A percentile compares a stretch with the other conserved stretches of the same genome.
phyloP scores from a whole-genome alignment of 92 coral and sea anemone genomes.

The Anthopleura xanthogrammica region DNA sequence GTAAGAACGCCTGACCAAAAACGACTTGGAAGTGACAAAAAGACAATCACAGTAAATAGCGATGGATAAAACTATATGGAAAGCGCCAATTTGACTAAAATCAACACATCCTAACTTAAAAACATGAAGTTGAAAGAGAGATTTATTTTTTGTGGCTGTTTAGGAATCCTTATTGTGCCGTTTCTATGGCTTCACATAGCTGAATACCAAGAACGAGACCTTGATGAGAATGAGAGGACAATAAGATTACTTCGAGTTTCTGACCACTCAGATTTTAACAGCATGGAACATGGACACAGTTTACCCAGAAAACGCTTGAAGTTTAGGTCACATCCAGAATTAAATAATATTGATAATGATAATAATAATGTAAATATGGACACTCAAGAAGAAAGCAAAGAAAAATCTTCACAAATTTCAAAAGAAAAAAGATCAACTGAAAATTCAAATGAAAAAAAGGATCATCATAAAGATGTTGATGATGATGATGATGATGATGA shows the following conservation, averaged over 20 bases:
- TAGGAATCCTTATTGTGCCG: constrained; percentile 55
- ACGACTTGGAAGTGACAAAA: constrained; percentile 18
- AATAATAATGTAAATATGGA: background rate
- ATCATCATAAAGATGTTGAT: constrained; percentile 15
- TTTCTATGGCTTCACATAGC: constrained; percentile 71
- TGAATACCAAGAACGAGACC: constrained; percentile 26
- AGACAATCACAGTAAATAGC: background rate
- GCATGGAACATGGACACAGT: constrained; percentile 65
- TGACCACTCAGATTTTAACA: constrained; percentile 64
- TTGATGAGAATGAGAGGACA: constrained; percentile 34
- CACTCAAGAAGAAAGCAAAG: constrained; percentile 12
- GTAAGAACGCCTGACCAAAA: constrained; percentile 71
- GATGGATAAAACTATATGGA: constrained; percentile 3
- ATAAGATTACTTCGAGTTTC: constrained; percentile 37
- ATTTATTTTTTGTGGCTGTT: constrained; percentile 47
- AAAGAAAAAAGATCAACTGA: constrained; percentile 35
- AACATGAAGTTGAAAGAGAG: constrained; percentile 93
- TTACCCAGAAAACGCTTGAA: background rate
- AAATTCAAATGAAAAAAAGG: constrained; percentile 15
- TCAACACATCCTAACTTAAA: constrained; percentile 40
- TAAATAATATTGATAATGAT: constrained; percentile 11
- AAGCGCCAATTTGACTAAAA: constrained; percentile 23
- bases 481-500: constrained; percentile 58
- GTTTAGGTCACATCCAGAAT: constrained; percentile 5
- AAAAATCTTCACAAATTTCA: background rate